Evolutionary conservation across 2,113 vertebrate genomes (phyloP).

Genomic region (Condylura cristata): DNA sequence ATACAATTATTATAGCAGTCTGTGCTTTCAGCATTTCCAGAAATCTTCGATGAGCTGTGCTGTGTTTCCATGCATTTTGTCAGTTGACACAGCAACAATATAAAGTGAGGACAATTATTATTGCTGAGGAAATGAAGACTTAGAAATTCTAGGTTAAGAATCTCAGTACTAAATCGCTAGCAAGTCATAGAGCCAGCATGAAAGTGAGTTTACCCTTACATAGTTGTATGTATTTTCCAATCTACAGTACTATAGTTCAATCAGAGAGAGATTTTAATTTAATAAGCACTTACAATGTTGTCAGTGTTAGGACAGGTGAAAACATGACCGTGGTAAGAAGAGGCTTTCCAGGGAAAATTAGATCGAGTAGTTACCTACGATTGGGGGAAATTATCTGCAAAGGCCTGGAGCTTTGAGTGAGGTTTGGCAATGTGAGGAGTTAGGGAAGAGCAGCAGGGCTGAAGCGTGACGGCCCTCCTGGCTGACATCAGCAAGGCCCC

Average conservation of each 20-base stretch:
- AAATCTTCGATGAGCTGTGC: background rate
- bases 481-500: background rate
- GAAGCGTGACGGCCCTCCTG: background rate
- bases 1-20: background rate
- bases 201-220: background rate
- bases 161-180: background rate
- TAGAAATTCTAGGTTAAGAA: background rate
- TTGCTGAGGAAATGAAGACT: background rate
- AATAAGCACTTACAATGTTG: background rate
- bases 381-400: background rate
- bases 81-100: background rate
- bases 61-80: background rate
- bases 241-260: background rate
- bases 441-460: too few relatives aligned
- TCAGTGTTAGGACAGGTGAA: background rate
- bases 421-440: rapidly evolving
- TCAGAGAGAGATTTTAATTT: background rate
- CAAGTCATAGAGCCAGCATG: background rate
- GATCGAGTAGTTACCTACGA: background rate
- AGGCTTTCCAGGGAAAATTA: background rate
- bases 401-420: background rate
- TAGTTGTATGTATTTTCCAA: background rate
- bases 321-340: background rate
- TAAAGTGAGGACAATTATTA: background rate
- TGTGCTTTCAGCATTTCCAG: background rate